phyloP scores from a whole-genome alignment of 1,140 invertebrate genomes.

The Diachasma alloeum region DNA sequence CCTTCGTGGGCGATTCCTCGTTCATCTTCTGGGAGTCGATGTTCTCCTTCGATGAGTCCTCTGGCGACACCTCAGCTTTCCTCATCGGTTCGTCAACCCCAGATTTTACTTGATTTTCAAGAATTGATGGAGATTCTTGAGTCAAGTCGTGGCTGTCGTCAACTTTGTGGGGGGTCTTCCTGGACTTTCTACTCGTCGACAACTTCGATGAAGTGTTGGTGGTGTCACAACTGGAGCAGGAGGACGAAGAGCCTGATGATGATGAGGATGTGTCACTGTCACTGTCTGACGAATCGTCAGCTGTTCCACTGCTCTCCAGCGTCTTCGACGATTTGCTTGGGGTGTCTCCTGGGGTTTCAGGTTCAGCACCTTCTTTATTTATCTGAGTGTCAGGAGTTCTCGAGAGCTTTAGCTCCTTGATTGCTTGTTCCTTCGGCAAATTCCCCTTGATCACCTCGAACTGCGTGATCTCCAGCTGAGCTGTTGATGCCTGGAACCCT shows the following conservation, averaged over 20 bases:
- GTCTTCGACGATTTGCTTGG: background rate
- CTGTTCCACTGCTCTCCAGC: slow-evolving; percentile 16
- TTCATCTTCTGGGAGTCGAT: slow-evolving; percentile 14
- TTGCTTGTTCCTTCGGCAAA: slow-evolving; percentile 51
- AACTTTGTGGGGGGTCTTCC: slow-evolving; percentile 33
- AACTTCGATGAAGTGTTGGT: slow-evolving; percentile 23
- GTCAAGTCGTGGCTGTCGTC: slow-evolving; percentile 30
- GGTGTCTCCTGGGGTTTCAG: background rate
- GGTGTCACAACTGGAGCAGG: slow-evolving; percentile 18
- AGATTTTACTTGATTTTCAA: background rate
- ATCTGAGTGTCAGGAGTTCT: slow-evolving; percentile 36
- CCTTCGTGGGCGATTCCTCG: slow-evolving; percentile 51
- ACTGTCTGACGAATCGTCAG: slow-evolving; percentile 35
- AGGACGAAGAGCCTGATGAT: slow-evolving; percentile 34
- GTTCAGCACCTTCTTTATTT: background rate
- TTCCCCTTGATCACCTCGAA: slow-evolving; percentile 62
- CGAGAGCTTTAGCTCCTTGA: slow-evolving; percentile 54
- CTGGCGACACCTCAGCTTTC: background rate
- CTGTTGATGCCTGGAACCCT: slow-evolving; percentile 5
- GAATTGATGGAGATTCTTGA: slow-evolving; percentile 5
- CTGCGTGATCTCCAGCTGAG: slow-evolving; percentile 51
- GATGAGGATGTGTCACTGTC: slow-evolving; percentile 42
- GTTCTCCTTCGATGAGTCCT: slow-evolving; percentile 6
- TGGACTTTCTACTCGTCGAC: slow-evolving; percentile 9
- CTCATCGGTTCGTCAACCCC: background rate